A percentile compares a stretch with the other conserved stretches of the same genome.
These are phyloP conservation scores for Pterois miles DNA, from an alignment of 2,797 vertebrate genomes.

Conservation along the genomic window DNA sequence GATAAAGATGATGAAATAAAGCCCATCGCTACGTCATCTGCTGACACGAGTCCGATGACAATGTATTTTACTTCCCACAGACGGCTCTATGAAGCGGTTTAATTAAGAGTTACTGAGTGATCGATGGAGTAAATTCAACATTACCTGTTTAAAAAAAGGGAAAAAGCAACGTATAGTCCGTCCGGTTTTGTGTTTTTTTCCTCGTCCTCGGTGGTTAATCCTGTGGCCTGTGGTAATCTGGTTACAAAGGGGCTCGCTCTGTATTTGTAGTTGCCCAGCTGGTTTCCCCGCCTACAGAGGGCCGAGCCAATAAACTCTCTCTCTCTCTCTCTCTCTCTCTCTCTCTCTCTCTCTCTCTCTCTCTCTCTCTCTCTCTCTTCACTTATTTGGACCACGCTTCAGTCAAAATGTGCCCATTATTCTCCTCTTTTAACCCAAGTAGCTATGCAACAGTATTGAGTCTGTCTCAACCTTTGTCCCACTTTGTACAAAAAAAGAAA, in stretches of 20 bases:
- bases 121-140: background rate
- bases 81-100: background rate
- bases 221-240: background rate
- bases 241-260: accelerated
- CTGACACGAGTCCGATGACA: background rate
- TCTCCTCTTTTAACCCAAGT: background rate
- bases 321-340: background rate
- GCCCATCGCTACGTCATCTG: background rate
- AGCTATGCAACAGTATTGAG: background rate
- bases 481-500: background rate
- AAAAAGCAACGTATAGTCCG: background rate
- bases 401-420: background rate
- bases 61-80: too few relatives aligned
- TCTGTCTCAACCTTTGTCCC: background rate
- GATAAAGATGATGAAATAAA: constrained; percentile 40
- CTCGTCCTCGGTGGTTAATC: background rate
- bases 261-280: constrained; percentile 31
- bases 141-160: too few relatives aligned
- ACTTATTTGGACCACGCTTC: background rate
- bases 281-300: constrained; percentile 39
- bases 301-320: background rate
- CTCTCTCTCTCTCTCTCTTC: background rate
- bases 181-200: background rate
- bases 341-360: background rate
- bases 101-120: too few relatives aligned